Evolutionary conservation across 2,113 vertebrate species (phyloP).

Genomic region (Microcebus jonahi): DNA sequence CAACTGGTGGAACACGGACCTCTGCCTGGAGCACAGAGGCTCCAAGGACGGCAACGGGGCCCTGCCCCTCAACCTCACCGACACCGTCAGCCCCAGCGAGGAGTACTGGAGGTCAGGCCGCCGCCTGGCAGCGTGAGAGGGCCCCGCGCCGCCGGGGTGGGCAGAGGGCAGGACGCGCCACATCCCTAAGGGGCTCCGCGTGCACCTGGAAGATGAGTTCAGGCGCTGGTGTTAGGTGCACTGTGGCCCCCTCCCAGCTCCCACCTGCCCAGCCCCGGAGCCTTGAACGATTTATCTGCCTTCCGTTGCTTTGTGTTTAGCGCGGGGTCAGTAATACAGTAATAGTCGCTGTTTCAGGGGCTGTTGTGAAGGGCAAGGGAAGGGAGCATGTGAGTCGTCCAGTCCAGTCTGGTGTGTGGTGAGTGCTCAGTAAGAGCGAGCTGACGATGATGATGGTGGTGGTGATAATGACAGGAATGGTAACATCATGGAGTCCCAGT

Average conservation of each 20-base stretch:
- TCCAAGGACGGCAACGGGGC: conserved; percentile 78
- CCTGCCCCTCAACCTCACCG: conserved; percentile 84
- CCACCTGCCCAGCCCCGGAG: neutral
- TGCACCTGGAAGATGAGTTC: neutral
- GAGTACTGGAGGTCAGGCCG: conserved; percentile 88
- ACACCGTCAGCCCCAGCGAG: conserved; percentile 89
- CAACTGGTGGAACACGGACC: conserved; percentile 90
- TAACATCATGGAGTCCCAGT: neutral
- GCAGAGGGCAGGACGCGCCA: neutral
- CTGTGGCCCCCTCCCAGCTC: neutral
- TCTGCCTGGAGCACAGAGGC: conserved; percentile 86
- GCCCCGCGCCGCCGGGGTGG: fast-evolving
- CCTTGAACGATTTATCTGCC: neutral
- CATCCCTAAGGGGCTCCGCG: neutral
- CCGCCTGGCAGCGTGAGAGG: neutral
- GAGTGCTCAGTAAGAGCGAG: neutral
- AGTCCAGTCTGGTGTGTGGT: neutral
- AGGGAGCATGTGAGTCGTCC: neutral
- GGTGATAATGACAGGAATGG: neutral
- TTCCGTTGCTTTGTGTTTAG: neutral
- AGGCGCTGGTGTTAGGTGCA: too few relatives aligned
- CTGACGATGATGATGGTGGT: neutral
- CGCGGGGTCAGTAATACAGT: too few relatives aligned
- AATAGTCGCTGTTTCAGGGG: neutral
- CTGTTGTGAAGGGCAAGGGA: neutral